Base-by-base conservation (phyloP, 2,797 vertebrate genomes). In the Ptychadena robeensis region DNA sequence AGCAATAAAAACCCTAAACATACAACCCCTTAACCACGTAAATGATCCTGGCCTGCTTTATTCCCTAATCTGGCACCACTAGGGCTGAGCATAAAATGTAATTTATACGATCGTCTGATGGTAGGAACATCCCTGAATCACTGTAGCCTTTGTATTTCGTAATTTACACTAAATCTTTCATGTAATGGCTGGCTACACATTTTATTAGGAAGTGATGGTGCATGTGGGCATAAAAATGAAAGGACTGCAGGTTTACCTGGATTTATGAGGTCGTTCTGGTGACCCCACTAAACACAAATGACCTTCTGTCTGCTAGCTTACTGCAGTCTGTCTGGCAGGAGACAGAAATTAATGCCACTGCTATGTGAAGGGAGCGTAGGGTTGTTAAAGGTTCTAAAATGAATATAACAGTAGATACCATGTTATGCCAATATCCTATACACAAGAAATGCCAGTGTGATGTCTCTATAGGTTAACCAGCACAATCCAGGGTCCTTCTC, bases 191-290 rank as follows among this genome's bases (percentile, higher is more conserved):
- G 69, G n/a, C 63, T 83, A 57, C 74, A 71, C 32, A 53, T 67
- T 78, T 65, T 83, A 79, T 83, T 79, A 83, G 76, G 76, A 73
- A 28, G 48, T 67, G 59, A 34, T 69, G 64, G 76, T 25, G 70
- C 70, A 69, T 68, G 76, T 61, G 34, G 68, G 59, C 18, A 79
- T 79, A 71, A 73, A 73, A 76, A 40, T 71, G 67, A 71, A 69
- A 53, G n/a, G 37, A 71, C 65, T 44, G 37, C 57, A 77, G 22
- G 57, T 64, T 70, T 69, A 35, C 74, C 66, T 34, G 66, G 76
- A 79, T 84, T 84, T 74, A 84, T 80, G 70, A 80, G 63, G 70
- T 68, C 65, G 44, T 40, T 61, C 27, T 2, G 32, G n/a, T 80
- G 76, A 73, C 70, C 70, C 79, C 70, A 30, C 63, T 64, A 79